These are phyloP conservation scores for Gracilinanus agilis DNA, from an alignment of 2,113 vertebrate genomes.

Conservation along the genomic window DNA sequence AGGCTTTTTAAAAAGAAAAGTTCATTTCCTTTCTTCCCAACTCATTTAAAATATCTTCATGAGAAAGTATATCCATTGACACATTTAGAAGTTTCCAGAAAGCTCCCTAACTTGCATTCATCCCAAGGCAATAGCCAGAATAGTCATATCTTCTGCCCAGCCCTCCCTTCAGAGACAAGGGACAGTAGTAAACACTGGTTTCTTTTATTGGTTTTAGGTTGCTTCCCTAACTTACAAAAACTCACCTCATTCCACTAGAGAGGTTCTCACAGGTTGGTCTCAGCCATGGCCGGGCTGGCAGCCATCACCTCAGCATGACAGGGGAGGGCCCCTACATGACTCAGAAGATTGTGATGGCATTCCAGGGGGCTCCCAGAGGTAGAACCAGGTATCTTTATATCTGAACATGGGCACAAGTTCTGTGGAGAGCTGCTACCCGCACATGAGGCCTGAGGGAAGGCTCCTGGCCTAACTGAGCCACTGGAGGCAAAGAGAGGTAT, in stretches of 20 bases:
- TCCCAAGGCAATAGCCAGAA: neutral
- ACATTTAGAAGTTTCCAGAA: neutral
- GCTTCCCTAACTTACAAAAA: conserved; percentile 15
- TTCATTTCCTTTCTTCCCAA: neutral
- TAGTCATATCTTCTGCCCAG: neutral
- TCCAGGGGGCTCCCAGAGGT: conserved; percentile 34
- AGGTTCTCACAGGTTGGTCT: conserved; percentile 42
- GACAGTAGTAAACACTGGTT: neutral
- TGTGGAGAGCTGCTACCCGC: neutral
- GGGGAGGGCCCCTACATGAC: neutral
- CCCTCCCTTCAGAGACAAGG: neutral
- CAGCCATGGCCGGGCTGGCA: neutral
- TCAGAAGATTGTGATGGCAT: conserved; percentile 8
- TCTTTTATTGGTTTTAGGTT: neutral
- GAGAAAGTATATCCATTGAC: neutral
- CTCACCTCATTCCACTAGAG: conserved; percentile 55
- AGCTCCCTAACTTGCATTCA: neutral
- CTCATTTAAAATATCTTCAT: neutral
- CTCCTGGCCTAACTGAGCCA: conserved; percentile 2
- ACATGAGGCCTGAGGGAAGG: conserved; percentile 12
- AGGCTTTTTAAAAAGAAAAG: too few relatives aligned
- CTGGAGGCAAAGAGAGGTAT: conserved; percentile 62
- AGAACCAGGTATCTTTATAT: neutral
- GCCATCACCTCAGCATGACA: conserved; percentile 2
- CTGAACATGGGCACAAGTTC: neutral